Conservation (phyloP, 2,113 vertebrate species). For the Mus pahari region DNA sequence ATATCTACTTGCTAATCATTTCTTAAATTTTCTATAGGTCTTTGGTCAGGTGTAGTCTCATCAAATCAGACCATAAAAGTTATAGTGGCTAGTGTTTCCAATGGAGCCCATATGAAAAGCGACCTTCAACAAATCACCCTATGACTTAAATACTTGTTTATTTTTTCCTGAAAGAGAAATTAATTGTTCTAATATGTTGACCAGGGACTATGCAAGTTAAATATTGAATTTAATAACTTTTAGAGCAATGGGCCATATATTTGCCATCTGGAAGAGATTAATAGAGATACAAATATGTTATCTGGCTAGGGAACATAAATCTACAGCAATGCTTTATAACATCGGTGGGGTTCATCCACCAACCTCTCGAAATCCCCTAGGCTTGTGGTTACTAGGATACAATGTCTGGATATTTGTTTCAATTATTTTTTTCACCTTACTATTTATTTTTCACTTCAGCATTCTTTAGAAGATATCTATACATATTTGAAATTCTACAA, state of each 20-base stretch:
- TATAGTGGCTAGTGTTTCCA: neutral
- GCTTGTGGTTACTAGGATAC: neutral
- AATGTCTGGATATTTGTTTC: neutral
- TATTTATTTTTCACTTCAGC: slow-evolving; percentile 16
- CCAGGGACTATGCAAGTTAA: neutral
- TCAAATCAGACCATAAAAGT: neutral
- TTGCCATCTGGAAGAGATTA: neutral
- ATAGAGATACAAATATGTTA: neutral
- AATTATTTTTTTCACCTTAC: neutral
- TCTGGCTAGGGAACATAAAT: neutral
- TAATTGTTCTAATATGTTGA: neutral
- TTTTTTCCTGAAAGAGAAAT: neutral
- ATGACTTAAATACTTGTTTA: neutral
- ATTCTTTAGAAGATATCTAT: neutral
- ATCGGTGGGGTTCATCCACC: neutral
- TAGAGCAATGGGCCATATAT: neutral
- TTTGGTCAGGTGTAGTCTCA: neutral
- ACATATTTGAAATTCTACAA: neutral
- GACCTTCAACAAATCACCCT: neutral
- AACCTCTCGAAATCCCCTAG: neutral
- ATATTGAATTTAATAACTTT: slow-evolving; percentile 2
- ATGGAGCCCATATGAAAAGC: neutral
- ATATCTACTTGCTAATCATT: neutral
- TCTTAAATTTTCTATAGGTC: neutral
- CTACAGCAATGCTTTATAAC: neutral